Percentiles rank a stretch among this genome's conserved stretches.
phyloP scores from a whole-genome alignment of 2,888 invertebrate species.

The Euspilapteryx auroguttella region DNA sequence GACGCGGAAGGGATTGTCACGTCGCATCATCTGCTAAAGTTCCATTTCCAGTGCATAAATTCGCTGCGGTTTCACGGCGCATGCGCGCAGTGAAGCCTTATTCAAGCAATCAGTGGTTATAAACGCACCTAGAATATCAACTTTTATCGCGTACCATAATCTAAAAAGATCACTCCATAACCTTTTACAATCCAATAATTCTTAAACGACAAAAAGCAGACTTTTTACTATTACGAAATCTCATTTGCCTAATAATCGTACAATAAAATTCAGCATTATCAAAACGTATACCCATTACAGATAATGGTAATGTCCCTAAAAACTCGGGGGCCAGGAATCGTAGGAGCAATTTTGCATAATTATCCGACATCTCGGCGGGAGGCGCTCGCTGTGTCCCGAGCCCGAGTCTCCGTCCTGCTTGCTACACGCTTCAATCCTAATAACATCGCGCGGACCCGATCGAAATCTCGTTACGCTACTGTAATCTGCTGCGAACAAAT shows the following conservation, averaged over 20 bases:
- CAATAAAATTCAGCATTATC: slow-evolving; percentile 52
- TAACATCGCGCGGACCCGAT: slow-evolving; percentile 43
- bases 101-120: slow-evolving; percentile 39
- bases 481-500: slow-evolving; percentile 41
- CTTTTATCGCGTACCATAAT: too few species aligned
- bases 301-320: slow-evolving; percentile 53
- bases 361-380: slow-evolving; percentile 33
- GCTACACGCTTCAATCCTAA: slow-evolving; percentile 43
- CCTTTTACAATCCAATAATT: slow-evolving; percentile 9
- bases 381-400: slow-evolving; percentile 16
- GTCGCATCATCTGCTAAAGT: slow-evolving; percentile 31
- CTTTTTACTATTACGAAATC: slow-evolving; percentile 25
- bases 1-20: slow-evolving; percentile 35
- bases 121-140: not conserved
- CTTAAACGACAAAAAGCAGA: slow-evolving; percentile 26
- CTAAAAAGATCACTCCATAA: too few species aligned
- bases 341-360: slow-evolving; percentile 59
- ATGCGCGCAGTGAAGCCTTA: slow-evolving; percentile 39
- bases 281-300: slow-evolving; percentile 53
- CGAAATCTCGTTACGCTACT: slow-evolving; percentile 47
- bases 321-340: slow-evolving; percentile 50
- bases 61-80: slow-evolving; percentile 38
- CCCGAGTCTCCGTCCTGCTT: not conserved
- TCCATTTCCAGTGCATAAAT: slow-evolving; percentile 9
- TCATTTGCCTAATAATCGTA: slow-evolving; percentile 37